Conservation (phyloP, 2,888 invertebrate genomes). For the Acanthosepion esculentum region DNA sequence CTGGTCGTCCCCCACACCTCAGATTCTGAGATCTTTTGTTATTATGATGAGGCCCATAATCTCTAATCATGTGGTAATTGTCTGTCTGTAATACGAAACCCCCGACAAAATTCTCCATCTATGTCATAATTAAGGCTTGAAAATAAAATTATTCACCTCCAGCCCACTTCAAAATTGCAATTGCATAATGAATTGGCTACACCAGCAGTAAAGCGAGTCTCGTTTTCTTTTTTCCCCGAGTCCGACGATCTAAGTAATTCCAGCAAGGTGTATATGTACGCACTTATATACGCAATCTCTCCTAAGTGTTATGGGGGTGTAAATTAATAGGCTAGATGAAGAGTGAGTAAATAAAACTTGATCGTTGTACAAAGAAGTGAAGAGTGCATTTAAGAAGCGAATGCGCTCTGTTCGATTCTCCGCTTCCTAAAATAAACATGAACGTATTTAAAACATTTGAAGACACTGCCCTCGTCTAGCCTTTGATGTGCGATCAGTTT, state of each 20-base stretch:
- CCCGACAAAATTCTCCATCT: constrained; percentile 42
- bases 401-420: too few species aligned
- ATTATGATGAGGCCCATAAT: constrained; percentile 59
- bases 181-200: not conserved
- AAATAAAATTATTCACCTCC: constrained; percentile 50
- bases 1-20: constrained; percentile 52
- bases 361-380: too few species aligned
- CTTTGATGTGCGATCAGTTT: too few species aligned
- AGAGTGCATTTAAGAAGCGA: too few species aligned
- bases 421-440: too few species aligned
- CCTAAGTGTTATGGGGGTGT: too few species aligned
- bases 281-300: not conserved
- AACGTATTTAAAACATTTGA: too few species aligned
- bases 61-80: constrained; percentile 56
- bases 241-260: too few species aligned
- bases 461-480: too few species aligned
- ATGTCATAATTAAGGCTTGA: constrained; percentile 49
- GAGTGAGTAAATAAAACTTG: too few species aligned
- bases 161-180: constrained; percentile 3
- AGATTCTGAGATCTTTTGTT: constrained; percentile 54
- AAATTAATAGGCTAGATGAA: too few species aligned
- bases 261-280: not conserved
- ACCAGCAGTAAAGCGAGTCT: not conserved
- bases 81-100: constrained; percentile 53
- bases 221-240: too few species aligned